Evolutionary conservation across 2,797 vertebrate species (phyloP).

Genomic region (Hippoglossus hippoglossus): DNA sequence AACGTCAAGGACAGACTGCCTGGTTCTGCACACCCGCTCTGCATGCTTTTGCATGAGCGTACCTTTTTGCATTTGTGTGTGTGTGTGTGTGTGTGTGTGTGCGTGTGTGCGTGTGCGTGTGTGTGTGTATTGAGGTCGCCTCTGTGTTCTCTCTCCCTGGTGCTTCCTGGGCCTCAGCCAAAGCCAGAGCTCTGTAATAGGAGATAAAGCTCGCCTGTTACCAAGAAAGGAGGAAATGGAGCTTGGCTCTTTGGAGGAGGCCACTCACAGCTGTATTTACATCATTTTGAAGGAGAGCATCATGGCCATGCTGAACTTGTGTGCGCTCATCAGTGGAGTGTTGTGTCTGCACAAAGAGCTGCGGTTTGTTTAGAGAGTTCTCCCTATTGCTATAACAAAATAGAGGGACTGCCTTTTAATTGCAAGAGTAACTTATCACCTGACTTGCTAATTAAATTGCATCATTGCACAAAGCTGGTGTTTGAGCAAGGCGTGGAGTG

Average conservation of each 20-base stretch:
- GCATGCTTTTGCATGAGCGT: constrained; percentile 11
- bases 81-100: constrained; percentile 22
- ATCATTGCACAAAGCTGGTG: constrained; percentile 43
- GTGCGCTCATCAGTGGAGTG: constrained; percentile 54
- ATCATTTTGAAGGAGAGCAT: constrained; percentile 43
- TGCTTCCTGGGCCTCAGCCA: constrained; percentile 66
- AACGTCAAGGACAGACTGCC: constrained; percentile 40
- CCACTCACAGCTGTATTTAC: constrained; percentile 68
- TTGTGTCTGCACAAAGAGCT: constrained; percentile 25
- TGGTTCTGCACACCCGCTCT: constrained; percentile 3
- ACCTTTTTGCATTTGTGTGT: constrained; percentile 24
- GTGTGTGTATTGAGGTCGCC: constrained; percentile 43
- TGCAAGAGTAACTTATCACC: constrained; percentile 68
- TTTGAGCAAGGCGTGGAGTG: constrained; percentile 22
- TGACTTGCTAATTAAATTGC: constrained; percentile 75
- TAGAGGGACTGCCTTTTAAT: constrained; percentile 57
- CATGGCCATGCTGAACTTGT: constrained; percentile 22
- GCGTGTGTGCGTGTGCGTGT: constrained; percentile 11
- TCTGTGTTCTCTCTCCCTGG: constrained; percentile 50
- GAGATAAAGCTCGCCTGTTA: constrained; percentile 68
- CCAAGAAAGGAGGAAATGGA: constrained; percentile 69
- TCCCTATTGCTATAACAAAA: constrained; percentile 62
- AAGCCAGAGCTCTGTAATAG: constrained; percentile 64
- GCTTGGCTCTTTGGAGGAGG: constrained; percentile 67
- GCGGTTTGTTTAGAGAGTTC: constrained; percentile 51